Evolutionary conservation across 2,888 invertebrate species (phyloP), one percentile per base, ranked within the genome.

Genomic region (Andrena bucephala): DNA sequence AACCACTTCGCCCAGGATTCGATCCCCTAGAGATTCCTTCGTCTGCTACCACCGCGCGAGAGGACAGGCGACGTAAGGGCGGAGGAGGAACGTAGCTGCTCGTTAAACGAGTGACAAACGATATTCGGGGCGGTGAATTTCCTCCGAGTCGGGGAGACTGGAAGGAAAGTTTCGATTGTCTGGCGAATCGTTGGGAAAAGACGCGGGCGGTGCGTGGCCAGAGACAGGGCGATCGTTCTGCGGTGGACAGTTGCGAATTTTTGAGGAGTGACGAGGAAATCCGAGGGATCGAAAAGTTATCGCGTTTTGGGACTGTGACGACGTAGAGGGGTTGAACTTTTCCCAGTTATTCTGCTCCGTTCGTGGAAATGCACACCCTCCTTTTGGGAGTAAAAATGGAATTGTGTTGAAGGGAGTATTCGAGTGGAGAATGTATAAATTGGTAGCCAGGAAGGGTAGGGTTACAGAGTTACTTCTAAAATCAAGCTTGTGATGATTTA

Each of bases 51-150:
- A 66, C 20, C 10, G n/a, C 29, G 6, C 10, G 50, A 20, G 48
- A 54, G 8, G 13, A 50, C 42, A n/a, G 66, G 33, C 42, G 27
- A 36, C 6, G 29, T 1, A n/a, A 65, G 16, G 10, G 13, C 2
- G 16, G 57, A 20, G 27, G 42, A 52, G 27, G 13, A 57, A n/a
- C 7, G 16, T 24, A 29, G 24, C 20, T 27, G 54, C 63, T 60
- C 75, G 31, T 73, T 67, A 72, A 54, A 48, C 59, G 48, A 68
- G 16, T 68, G 74, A 77, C 54, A 71, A 57, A 77, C 54, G 33
- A 77, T 52, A 54, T 62, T 50, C 20, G 1, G 27, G 13, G 7
- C 42, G 24, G 29, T 33, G 54, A 71, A 74, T 42, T 16, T 57
- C 24, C 31, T 65, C 54, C 16, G 57, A 48, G 16, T 66, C 16